Conservation (phyloP, 64 coral and sea anemone species). For the Platygyra sinensis region DNA sequence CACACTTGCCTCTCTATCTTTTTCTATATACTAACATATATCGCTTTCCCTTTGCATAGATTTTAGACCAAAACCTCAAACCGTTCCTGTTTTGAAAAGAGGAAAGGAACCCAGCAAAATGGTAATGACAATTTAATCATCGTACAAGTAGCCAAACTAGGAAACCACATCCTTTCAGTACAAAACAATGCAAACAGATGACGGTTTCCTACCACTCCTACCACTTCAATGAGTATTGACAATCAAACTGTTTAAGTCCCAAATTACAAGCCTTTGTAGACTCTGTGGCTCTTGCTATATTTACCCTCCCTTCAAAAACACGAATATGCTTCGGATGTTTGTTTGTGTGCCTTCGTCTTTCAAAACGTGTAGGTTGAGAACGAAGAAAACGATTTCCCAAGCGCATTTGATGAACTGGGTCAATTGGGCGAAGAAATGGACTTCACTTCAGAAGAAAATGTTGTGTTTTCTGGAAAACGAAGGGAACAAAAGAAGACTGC, state of each 20-base stretch:
- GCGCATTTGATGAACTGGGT: conserved; percentile 13
- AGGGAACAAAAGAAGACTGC: not conserved
- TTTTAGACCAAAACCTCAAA: conserved; percentile 33
- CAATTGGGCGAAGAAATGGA: conserved; percentile 13
- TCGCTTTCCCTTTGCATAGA: not conserved
- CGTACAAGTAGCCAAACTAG: too few relatives aligned
- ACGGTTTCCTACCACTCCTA: too few relatives aligned
- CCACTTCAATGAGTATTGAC: too few relatives aligned
- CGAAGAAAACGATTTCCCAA: not conserved
- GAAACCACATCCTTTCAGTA: too few relatives aligned
- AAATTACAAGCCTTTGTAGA: too few relatives aligned
- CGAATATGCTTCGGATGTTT: not conserved
- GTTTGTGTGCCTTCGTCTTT: not conserved
- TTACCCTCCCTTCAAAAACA: too few relatives aligned
- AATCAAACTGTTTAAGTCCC: too few relatives aligned
- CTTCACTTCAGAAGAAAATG: not conserved
- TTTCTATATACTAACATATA: not conserved
- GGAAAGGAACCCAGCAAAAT: not conserved
- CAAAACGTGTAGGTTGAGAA: not conserved
- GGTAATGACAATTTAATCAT: not conserved
- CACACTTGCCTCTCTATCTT: not conserved
- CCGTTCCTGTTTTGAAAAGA: not conserved
- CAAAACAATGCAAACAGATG: too few relatives aligned
- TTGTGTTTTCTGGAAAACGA: not conserved
- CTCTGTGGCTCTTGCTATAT: too few relatives aligned